Evolutionary conservation across 2,113 vertebrate genomes (phyloP), one percentile per base, ranked within the genome.

Genomic region (Pholis gunnellus): DNA sequence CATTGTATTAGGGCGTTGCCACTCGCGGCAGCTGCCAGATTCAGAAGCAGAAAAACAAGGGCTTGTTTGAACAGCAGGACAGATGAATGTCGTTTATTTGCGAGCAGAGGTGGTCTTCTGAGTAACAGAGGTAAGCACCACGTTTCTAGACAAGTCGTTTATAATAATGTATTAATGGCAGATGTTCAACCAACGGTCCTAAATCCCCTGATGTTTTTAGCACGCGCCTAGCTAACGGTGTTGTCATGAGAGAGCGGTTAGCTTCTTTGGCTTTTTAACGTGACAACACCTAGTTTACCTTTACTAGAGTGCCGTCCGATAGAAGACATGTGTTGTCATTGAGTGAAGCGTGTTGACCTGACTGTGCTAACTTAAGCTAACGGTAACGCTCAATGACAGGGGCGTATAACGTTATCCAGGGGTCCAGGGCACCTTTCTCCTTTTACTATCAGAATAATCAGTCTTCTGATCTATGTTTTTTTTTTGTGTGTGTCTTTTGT

Each of bases 191-290:
- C 6, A 34, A 34, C 10, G n/a, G 54, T 11, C n/a, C 54, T 57
- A 56, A 15, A 14, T 61, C 4, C 25, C 57, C 70, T 80, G 78
- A 75, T 88, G 89, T 90, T 92, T 94, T 92, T 91, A 93, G 90
- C 91, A 74, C 69, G 42, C 40, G 56, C 29, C 67, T 70, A 68
- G 86, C 73, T 82, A 81, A 80, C 75, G 38, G 44, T 57, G 44
- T 8, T 2, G 52, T 29, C 15, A 31, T 7, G 6, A 34, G 15
- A 27, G 2, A 44, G 10, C 20, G 1, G 1, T n/a, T 9, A 1
- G 40, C 18, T 61, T 18, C 13, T 8, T 1, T 0, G 4, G 5
- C 9, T 17, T 4, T 40, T 57, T 56, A 7, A 25, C 42, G 40
- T 17, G 0, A 25, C 4, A 0, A 8, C 5, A 9, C 2, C 29